phyloP scores from a whole-genome alignment of 2,113 vertebrate species.

The Opisthocomus hoazin region DNA sequence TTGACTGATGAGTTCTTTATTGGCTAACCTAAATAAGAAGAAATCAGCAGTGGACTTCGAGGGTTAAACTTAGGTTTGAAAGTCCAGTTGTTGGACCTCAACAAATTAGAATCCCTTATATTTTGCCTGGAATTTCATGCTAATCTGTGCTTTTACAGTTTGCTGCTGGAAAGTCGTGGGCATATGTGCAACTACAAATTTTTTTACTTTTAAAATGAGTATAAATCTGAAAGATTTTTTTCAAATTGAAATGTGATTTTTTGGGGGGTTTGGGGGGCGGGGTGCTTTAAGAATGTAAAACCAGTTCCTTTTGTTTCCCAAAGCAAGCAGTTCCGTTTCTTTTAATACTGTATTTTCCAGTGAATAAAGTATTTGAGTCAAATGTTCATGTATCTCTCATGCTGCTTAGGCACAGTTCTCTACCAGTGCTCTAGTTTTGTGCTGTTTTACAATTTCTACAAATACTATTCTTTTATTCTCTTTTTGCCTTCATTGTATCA shows the following conservation, averaged over 20 bases:
- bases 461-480: neutral
- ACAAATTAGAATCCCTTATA: neutral
- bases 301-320: accelerated
- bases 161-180: neutral
- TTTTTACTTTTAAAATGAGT: neutral
- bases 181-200: neutral
- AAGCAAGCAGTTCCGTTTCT: neutral
- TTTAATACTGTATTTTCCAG: neutral
- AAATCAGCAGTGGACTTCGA: neutral
- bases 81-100: neutral
- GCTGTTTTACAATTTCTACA: neutral
- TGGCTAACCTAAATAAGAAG: neutral
- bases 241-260: neutral
- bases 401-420: neutral
- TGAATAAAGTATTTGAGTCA: neutral
- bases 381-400: neutral
- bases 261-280: neutral
- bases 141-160: neutral
- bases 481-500: neutral
- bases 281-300: neutral
- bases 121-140: neutral
- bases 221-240: neutral
- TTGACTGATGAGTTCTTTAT: neutral
- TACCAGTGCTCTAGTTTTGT: neutral
- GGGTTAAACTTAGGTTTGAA: neutral